Evolutionary conservation across 2,888 invertebrate species (phyloP), one percentile per base, ranked within the genome.

Genomic region (Drosophila hamatofila): DNA sequence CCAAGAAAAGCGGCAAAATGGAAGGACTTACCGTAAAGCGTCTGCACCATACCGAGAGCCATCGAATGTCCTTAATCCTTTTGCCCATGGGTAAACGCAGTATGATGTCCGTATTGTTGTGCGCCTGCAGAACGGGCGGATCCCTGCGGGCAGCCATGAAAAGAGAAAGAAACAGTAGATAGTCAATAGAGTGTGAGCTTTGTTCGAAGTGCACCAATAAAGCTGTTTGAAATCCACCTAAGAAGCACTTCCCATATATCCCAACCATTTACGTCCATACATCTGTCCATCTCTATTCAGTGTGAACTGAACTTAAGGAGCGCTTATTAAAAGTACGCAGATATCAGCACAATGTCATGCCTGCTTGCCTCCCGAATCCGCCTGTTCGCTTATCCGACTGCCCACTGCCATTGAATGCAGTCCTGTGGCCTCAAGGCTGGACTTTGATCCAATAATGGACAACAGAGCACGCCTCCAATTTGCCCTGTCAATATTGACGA

Each of bases 41-140:
- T 82, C 96, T 94, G 93, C 97, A 97, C 98, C 98, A 98, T 52
- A 98, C 97, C 77, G 97, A 96, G 82, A 98, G 94, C 97, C 97
- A 98, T 93, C 96, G 95, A 93, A 98, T 96, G 93, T 98, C 97
- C 88, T 96, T 94, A 92, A 98, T 95, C 93, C 96, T 95, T 93
- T 96, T 96, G 73, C 97, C 97, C 83, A 95, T 95, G 61, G 98
- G 98, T 91, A 98, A 94, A 87, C 96, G 94, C 90, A 98, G 95
- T 83, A 98, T 95, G 89, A 98, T 95, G 94, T 97, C 96, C 39
- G 96, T 94, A 93, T 96, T 95, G 91, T 95, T 95, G 94, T 96
- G 96, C 61, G 95, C 94, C 81, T 94, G 94, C 89, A 97, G 93
- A 58, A 96, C 95, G 62, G 96, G 96, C 35, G 97, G 97, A 92